These are phyloP conservation scores for Leguminivora glycinivorella DNA, from an alignment of 1,140 invertebrate genomes.

Conservation along the genomic window DNA sequence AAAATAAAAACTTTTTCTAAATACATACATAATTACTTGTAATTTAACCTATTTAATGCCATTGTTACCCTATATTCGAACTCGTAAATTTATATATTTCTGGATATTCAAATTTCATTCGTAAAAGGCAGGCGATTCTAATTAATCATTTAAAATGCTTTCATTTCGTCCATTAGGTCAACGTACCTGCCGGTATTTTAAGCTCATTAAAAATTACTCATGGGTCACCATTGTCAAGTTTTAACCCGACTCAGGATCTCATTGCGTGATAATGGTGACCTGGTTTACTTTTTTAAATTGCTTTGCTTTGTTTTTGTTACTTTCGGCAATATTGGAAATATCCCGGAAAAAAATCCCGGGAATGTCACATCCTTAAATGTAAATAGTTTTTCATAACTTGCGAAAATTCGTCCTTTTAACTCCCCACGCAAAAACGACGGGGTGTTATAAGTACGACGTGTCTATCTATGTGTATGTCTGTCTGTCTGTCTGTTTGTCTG, in stretches of 20 bases:
- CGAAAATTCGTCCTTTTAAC: too few species aligned
- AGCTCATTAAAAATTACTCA: not conserved
- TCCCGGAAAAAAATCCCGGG: not conserved
- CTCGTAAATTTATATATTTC: too few species aligned
- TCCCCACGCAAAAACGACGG: too few species aligned
- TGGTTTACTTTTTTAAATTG: not conserved
- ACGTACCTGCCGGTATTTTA: not conserved
- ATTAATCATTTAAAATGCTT: constrained; percentile 9
- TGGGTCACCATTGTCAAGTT: not conserved
- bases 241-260: not conserved
- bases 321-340: not conserved
- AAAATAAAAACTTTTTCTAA: too few species aligned
- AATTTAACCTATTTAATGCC: too few species aligned
- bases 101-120: not conserved
- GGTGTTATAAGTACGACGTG: too few species aligned
- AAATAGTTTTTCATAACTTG: too few species aligned
- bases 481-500: too few species aligned
- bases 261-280: not conserved
- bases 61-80: too few species aligned
- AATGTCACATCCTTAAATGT: not conserved
- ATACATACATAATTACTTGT: too few species aligned
- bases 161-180: not conserved
- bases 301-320: not conserved
- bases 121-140: not conserved
- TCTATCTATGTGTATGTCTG: too few species aligned